Base-by-base conservation (phyloP, 2,113 vertebrate genomes). In the Podarcis cretensis region DNA sequence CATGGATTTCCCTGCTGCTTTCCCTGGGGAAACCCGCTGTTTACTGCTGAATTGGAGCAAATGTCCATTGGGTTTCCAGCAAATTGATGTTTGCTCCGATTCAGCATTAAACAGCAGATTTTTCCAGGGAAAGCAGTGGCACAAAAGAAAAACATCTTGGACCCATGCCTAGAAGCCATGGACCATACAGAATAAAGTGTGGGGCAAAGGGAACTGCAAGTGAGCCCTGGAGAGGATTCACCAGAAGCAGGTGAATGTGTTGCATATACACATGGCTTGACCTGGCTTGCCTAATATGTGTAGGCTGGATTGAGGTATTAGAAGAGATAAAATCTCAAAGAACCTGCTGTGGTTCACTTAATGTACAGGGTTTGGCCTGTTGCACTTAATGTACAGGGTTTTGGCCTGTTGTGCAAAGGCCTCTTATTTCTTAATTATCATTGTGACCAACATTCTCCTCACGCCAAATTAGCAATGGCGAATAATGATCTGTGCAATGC, bases 301-400 rank as follows among this genome's bases (percentile, higher is more conserved):
- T 76, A 74, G 86, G 68, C 37, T 91, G 69, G 87, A 83, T 68
- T 84, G 88, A 93, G 65, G 74, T 92, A 87, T 75, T 83, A 91
- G 30, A 90, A 18, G 25, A 87, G 69, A 83, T 90, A 83, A 81
- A 83, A 90, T 77, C 65, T 93, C 86, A 14, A 25, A n/a, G 69
- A 85, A 81, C 18, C 37, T 85, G 68, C 54, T 23, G 75, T 80
- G n/a, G 48, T 68, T 76, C n/a, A 68, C 73, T 76, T 30, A 86
- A 81, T 12, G 23, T 57, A 25, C 20, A 75, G 21, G 59, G 14
- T 65, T 66, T 81, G n/a, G 20, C 37, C 9, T 43, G 40, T 81
- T 54, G 7, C n/a, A 68, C 73, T 76, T 30, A 86, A 81, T 12
- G 23, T 57, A 25, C 20, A 75, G 21, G 59, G 14, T 65, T 66